These are phyloP conservation scores for Echinarachnius parma DNA, from an alignment of 53 echinoderm and acorn worm genomes.

Conservation along the genomic window DNA sequence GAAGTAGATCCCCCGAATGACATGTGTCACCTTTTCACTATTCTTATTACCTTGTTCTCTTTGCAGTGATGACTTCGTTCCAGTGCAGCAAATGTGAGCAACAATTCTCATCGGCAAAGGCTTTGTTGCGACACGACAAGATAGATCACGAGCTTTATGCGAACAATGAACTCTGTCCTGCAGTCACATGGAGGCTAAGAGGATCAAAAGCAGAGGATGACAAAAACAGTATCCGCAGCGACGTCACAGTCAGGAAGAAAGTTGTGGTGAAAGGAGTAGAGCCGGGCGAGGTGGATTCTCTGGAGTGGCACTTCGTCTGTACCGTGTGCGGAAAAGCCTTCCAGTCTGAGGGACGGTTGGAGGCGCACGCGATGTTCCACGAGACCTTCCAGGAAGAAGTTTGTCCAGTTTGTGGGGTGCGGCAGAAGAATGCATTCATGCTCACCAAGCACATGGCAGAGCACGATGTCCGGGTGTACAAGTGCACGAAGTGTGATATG, in stretches of 20 bases:
- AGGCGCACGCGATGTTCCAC: conserved; percentile 22
- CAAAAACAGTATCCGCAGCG: neutral
- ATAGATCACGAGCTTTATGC: conserved; percentile 9
- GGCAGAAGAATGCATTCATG: neutral
- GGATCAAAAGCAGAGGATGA: neutral
- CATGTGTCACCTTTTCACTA: no score
- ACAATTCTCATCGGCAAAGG: conserved; percentile 1
- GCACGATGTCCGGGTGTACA: neutral
- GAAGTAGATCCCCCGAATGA: no score
- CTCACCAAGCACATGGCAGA: conserved; percentile 12
- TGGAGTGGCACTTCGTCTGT: conserved; percentile 20
- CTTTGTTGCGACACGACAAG: conserved; percentile 22
- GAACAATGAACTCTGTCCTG: conserved; percentile 4
- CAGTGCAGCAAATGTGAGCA: neutral
- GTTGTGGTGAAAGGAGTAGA: neutral
- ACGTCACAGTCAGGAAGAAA: neutral
- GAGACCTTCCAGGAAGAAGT: conserved; percentile 13
- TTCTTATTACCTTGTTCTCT: no score
- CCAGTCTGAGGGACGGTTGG: conserved; percentile 13
- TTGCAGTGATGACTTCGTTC: conserved; percentile 7
- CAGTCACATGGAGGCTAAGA: conserved; percentile 6
- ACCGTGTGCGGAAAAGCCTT: conserved; percentile 26
- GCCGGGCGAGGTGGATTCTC: no score
- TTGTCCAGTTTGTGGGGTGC: conserved; percentile 17
- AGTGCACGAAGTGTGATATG: conserved; percentile 17